These are phyloP conservation scores for Rhinopithecus roxellana DNA, from an alignment of 2,113 vertebrate genomes.

Conservation along the genomic window DNA sequence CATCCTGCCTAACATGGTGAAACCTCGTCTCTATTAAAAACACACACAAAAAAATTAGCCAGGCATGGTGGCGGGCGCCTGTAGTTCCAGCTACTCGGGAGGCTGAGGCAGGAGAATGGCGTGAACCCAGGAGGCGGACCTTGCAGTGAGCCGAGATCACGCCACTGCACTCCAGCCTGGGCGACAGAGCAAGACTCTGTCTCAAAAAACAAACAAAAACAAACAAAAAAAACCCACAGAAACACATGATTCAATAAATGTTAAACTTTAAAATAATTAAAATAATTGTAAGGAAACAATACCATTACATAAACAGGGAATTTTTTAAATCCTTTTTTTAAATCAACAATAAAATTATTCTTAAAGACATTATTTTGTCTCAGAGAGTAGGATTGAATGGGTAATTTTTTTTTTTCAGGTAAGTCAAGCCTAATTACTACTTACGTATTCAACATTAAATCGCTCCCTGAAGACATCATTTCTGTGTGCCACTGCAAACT, in stretches of 20 bases:
- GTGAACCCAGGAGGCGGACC: no score
- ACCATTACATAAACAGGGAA: neutral
- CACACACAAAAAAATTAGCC: no score
- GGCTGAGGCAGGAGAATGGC: no score
- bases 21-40: no score
- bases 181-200: no score
- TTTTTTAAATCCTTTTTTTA: neutral
- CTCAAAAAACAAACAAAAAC: no score
- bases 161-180: no score
- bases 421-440: neutral
- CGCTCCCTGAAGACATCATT: neutral
- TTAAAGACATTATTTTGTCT: neutral
- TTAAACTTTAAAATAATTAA: neutral
- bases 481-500: neutral
- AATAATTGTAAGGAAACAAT: conserved; percentile 18
- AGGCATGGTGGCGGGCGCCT: no score
- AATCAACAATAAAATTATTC: neutral
- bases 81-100: no score
- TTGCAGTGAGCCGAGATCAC: no score
- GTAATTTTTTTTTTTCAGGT: neutral
- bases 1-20: no score
- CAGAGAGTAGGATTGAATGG: neutral
- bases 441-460: neutral
- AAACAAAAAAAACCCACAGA: neutral
- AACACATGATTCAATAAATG: neutral